Base-by-base conservation (phyloP, 2,113 vertebrate genomes). In the Phyllopteryx taeniolatus region DNA sequence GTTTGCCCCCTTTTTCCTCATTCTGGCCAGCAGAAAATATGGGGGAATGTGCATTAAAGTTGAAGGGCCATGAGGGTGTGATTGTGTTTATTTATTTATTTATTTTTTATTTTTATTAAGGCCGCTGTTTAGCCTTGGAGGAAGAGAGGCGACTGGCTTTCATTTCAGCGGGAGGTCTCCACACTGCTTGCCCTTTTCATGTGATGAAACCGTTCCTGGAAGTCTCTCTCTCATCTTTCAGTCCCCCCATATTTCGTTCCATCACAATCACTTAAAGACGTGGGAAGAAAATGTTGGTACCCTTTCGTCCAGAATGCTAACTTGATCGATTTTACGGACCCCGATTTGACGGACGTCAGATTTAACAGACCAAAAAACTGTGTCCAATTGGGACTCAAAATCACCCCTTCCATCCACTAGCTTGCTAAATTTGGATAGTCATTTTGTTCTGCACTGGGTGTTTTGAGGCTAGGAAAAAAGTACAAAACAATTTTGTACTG, bases 1-100 rank as follows among this genome's bases (percentile, higher is more conserved):
- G 20, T 42, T 42, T 43, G 1, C 19, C 35, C 35, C 19, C 39
- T 43, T 17, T 19, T 63, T 63, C n/a, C 8, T n/a, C 20, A 7
- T 22, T 19, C 49, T 51, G 17, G 17, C 35, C 56, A 74, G 84
- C 78, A 71, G 85, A 82, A 91, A 90, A 91, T 92, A 90, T 91
- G 89, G 89, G 84, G 86, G 83, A 92, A 82, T 90, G 85, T 85
- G 83, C 91, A 93, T 93, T 93, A 93, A 93, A 92, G 79, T 93
- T 93, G 92, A 90, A 93, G 85, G 85, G 60, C 15, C 19, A 78
- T 85, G 78, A 85, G 85, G 85, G 87, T 89, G 81, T 92, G 91
- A 91, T 92, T 92, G 87, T 91, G 85, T 89, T 53, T 53, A 53
- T 53, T 53, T 53, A 12, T 12, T 10, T 46, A 13, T 11, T 46